Base-by-base conservation (phyloP, 2,797 vertebrate genomes). In the Neostethus bicornis region DNA sequence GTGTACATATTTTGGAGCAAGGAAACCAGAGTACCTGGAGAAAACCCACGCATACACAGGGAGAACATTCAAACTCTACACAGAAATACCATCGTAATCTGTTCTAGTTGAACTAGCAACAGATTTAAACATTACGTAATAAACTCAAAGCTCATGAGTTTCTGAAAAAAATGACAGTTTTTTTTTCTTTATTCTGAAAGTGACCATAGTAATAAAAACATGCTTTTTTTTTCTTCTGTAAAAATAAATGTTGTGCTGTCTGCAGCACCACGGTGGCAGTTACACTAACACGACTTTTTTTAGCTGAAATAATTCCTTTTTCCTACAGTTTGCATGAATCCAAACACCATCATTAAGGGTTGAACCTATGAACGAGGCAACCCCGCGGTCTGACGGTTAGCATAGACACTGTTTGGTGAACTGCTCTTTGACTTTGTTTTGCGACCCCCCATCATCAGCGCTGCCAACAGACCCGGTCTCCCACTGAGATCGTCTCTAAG, bases 351-450 rank as follows among this genome's bases (percentile, higher is more conserved):
- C 66, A 77, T 79, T 73, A 78, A 44, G 29, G 31, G 42, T 43
- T 77, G 29, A 61, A 52, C 17, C 62, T 44, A 60, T 56, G 54
- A 75, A 56, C 55, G 63, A 77, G 56, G 51, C 63, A 68, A 70
- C 69, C 65, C 31, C 17, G 11, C 39, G 0, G 32, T 44, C 60
- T 56, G 51, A 46, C 59, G 57, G 77, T 73, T 78, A 75, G 72
- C 65, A 70, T 37, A 55, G 56, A 81, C 81, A 75, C 76, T 39
- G 51, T 65, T 73, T 67, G 51, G 66, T 69, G 64, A 66, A 70
- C 51, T 43, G 54, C 44, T 53, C 58, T 73, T 61, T 76, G 42
- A 47, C 69, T 71, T 75, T 76, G 54, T 77, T 73, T 66, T 64
- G 35, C 24, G 37, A 46, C 75, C 73, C 72, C 76, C 74, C 49